Conservation (phyloP, 2,797 vertebrate species). For the Thalassophryne amazonica region DNA sequence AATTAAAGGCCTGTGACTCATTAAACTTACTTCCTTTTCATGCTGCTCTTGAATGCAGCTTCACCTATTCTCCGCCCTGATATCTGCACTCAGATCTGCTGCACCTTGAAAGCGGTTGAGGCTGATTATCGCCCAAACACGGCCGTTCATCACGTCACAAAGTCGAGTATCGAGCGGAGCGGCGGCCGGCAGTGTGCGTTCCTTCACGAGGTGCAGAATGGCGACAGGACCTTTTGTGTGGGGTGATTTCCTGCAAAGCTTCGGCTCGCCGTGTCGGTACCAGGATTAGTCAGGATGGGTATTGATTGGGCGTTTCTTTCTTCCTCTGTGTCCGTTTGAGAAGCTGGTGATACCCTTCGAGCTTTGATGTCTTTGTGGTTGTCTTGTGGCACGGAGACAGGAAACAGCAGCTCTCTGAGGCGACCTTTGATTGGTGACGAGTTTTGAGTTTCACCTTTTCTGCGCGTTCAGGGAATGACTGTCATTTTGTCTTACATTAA, state of each 20-base stretch:
- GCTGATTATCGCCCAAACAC: constrained; percentile 12
- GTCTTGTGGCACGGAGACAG: constrained; percentile 3
- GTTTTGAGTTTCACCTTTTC: too few relatives aligned
- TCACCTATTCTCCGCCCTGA: constrained; percentile 42
- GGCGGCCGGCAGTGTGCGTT: background rate
- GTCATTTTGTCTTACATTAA: background rate
- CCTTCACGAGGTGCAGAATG: constrained; percentile 11
- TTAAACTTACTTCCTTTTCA: constrained; percentile 35
- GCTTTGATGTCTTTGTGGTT: constrained; percentile 59
- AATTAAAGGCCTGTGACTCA: constrained; percentile 59
- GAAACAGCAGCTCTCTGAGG: background rate
- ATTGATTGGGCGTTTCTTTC: constrained; percentile 57
- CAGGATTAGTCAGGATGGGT: constrained; percentile 57
- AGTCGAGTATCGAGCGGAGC: constrained; percentile 16
- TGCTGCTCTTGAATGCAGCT: constrained; percentile 11
- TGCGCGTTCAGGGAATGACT: too few relatives aligned
- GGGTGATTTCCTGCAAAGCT: constrained; percentile 26
- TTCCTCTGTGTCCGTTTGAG: constrained; percentile 49
- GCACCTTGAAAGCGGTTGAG: constrained; percentile 29
- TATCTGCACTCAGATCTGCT: constrained; percentile 17
- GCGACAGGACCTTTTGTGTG: constrained; percentile 21
- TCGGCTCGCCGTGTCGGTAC: constrained; percentile 45
- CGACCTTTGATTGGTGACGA: constrained; percentile 6
- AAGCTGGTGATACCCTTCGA: constrained; percentile 55
- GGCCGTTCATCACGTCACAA: constrained; percentile 18